These are phyloP conservation scores for Okapia johnstoni DNA, from an alignment of 2,113 vertebrate genomes.

Conservation along the genomic window DNA sequence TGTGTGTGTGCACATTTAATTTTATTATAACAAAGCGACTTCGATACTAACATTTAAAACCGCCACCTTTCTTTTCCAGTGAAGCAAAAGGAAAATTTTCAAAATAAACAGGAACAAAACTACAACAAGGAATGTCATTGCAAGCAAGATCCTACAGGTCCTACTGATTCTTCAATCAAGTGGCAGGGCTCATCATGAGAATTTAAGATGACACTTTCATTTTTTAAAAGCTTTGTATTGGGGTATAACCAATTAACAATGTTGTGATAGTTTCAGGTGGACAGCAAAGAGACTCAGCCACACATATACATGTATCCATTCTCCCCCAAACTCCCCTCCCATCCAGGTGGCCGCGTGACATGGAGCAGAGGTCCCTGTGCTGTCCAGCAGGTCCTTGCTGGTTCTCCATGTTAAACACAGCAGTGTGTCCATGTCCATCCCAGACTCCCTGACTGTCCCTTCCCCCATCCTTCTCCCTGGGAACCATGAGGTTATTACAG, in stretches of 20 bases:
- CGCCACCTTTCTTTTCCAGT: neutral
- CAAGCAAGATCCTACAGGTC: neutral
- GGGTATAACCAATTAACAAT: neutral
- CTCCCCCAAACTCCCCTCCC: neutral
- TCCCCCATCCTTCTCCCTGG: too few species aligned
- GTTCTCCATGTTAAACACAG: too few species aligned
- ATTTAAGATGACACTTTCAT: neutral
- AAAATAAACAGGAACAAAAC: neutral
- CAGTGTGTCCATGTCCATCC: too few species aligned
- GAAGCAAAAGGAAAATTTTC: neutral
- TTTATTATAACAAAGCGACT: neutral
- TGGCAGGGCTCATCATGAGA: neutral
- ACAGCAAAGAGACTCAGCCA: neutral
- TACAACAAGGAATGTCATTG: neutral
- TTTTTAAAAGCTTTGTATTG: neutral
- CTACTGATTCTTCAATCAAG: neutral
- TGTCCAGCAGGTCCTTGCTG: too few species aligned
- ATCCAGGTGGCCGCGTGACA: accelerated
- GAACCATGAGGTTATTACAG: too few species aligned
- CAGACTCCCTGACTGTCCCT: too few species aligned
- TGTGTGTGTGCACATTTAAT: neutral
- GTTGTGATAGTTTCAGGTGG: neutral
- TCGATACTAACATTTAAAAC: neutral
- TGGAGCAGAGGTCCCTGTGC: neutral
- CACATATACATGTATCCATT: accelerated